Percentiles rank a stretch among this genome's conserved stretches.
phyloP scores from a whole-genome alignment of 2,113 vertebrate species.

The Xyliphius kryptos region DNA sequence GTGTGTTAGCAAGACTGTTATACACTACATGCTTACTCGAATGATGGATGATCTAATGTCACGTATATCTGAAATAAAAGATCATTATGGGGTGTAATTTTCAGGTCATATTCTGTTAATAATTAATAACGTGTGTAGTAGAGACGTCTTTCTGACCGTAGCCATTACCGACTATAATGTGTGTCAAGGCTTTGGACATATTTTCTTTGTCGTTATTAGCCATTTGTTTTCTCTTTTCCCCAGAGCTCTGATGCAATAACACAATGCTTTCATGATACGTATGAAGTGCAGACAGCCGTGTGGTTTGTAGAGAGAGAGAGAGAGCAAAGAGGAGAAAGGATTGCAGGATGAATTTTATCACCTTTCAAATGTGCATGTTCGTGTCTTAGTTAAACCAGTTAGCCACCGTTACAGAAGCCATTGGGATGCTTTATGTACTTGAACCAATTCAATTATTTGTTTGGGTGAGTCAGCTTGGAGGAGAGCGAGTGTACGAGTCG shows the following conservation, averaged over 20 bases:
- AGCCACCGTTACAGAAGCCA: slow-evolving; percentile 68
- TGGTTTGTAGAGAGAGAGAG: too few species aligned
- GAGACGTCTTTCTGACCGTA: too few species aligned
- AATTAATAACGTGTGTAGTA: slow-evolving; percentile 35
- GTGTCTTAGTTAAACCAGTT: slow-evolving; percentile 70
- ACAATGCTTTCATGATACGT: too few species aligned
- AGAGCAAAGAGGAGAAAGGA: too few species aligned
- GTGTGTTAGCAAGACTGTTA: slow-evolving; percentile 15
- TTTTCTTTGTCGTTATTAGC: too few species aligned
- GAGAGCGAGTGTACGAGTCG: slow-evolving; percentile 51
- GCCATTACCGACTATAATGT: too few species aligned
- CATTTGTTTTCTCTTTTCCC: too few species aligned
- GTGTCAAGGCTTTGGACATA: too few species aligned
- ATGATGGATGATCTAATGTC: slow-evolving; percentile 49
- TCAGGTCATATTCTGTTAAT: slow-evolving; percentile 43
- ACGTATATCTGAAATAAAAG: slow-evolving; percentile 36
- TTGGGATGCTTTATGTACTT: slow-evolving; percentile 76
- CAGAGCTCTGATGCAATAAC: too few species aligned
- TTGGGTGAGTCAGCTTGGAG: slow-evolving; percentile 62
- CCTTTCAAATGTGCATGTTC: slow-evolving; percentile 53
- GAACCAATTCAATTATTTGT: slow-evolving; percentile 81
- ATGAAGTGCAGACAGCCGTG: too few species aligned
- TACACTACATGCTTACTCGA: not conserved
- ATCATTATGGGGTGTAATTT: slow-evolving; percentile 47
- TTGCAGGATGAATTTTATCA: slow-evolving; percentile 53